Base-by-base conservation (phyloP, 2,113 vertebrate species). In the Tyto alba region DNA sequence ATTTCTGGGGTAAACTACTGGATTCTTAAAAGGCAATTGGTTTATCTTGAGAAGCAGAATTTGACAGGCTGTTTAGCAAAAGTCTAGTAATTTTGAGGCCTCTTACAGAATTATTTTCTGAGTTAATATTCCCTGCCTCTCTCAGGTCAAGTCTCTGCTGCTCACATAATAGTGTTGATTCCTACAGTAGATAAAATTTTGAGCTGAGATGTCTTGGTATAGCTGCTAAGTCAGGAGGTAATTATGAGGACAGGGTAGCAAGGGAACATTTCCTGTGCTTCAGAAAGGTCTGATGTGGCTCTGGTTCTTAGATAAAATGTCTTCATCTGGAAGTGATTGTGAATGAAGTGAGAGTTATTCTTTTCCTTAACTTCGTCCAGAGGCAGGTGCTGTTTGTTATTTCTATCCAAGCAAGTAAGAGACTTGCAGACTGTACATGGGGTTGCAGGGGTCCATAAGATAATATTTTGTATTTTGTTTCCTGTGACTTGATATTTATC, bases 371-470 rank as follows among this genome's bases (percentile, higher is more conserved):
- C 85, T 78, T 29, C 22, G 5, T 45, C 75, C 93, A n/a, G 91
- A 94, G 85, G 66, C 66, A 71, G 83, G 88, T 59, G 68, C 85
- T 91, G 80, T 41, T 95, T 71, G 89, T 82, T 93, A 40, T 85
- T 95, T 90, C 71, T 85, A 95, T 43, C 68, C 76, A 23, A 17
- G 76, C 50, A 71, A 88, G 74, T 64, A 69, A 59, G 85, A 77
- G 88, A 59, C 69, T 73, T 25, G 2, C 52, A 57, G 67, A 4
- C 77, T 87, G 52, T 64, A 75, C 60, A 6, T 23, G 69, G 72
- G n/a, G 57, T 74, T 19, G 0, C 48, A 34, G 30, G 55, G 26
- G 30, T 56, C 77, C 26, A 2, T 59, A 50, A 86, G 60, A 57
- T 62, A 52, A 56, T 38, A 52, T 52, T 88, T 79, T 56, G 16